Percentiles rank a stretch among this genome's conserved stretches.
Conservation (phyloP, 1,140 invertebrate species). For the Cotesia glomerata region DNA sequence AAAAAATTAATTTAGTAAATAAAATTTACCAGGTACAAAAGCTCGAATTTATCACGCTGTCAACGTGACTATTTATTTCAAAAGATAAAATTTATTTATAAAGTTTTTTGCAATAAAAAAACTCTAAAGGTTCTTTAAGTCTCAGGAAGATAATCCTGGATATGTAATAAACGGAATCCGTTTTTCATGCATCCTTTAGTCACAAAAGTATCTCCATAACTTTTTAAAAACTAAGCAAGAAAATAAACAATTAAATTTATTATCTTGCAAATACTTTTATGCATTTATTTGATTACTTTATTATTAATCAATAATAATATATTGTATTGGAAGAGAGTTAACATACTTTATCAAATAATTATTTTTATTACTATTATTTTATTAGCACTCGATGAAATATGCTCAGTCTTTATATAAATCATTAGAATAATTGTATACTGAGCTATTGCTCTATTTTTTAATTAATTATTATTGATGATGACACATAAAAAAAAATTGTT, state of each 20-base stretch:
- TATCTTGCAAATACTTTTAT: conserved; percentile 11
- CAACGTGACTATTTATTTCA: conserved; percentile 8
- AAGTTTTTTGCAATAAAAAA: not conserved
- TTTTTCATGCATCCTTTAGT: conserved; percentile 19
- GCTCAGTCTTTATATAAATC: conserved; percentile 2
- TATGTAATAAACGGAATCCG: conserved; percentile 6
- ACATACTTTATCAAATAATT: conserved; percentile 8
- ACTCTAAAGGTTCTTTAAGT: not conserved
- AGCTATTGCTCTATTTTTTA: conserved; percentile 19
- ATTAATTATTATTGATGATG: conserved; percentile 14
- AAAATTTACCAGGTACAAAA: conserved; percentile 12
- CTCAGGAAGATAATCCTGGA: conserved; percentile 21
- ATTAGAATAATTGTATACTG: conserved; percentile 9
- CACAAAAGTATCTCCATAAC: conserved; percentile 19
- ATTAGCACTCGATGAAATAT: not conserved
- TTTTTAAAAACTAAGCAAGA: not conserved
- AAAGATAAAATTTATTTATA: conserved; percentile 11
- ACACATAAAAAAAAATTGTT: not conserved
- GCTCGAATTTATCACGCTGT: not conserved
- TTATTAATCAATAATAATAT: not conserved
- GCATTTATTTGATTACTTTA: not conserved
- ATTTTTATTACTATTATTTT: not conserved
- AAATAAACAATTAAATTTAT: not conserved
- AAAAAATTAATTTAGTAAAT: not conserved
- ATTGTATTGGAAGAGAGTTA: conserved; percentile 7